phyloP scores from a whole-genome alignment of 1,140 invertebrate species.

The Drosophila nasuta region DNA sequence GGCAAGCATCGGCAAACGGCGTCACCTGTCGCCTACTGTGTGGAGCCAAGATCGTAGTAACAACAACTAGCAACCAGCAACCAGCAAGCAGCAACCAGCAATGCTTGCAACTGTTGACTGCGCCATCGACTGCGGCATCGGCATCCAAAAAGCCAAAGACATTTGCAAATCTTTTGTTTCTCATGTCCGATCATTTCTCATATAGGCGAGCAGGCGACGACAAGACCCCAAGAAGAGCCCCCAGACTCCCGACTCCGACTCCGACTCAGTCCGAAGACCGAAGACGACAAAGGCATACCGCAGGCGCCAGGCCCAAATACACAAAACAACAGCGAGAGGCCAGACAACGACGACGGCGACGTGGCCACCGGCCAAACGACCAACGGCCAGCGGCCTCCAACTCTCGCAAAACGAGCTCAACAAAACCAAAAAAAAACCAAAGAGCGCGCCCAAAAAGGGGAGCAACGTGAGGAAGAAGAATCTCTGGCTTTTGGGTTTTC shows the following conservation, averaged over 20 bases:
- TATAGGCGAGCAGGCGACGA: constrained; percentile 73
- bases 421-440: background rate
- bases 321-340: constrained; percentile 34
- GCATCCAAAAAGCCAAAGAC: constrained; percentile 80
- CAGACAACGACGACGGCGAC: constrained; percentile 53
- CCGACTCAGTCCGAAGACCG: constrained; percentile 29
- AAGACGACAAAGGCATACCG: constrained; percentile 84
- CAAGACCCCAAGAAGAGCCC: constrained; percentile 27
- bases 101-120: constrained; percentile 1
- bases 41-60: constrained; percentile 33
- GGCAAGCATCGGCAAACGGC: constrained; percentile 44
- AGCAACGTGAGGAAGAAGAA: background rate
- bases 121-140: constrained; percentile 42
- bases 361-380: constrained; percentile 51
- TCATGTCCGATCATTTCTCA: constrained; percentile 84
- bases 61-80: constrained; percentile 11
- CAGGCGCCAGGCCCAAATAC: constrained; percentile 80
- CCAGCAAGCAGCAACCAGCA: constrained; percentile 31
- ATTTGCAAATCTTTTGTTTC: constrained; percentile 84
- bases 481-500: background rate
- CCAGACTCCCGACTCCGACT: constrained; percentile 4
- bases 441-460: background rate
- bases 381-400: constrained; percentile 20
- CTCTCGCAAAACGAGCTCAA: constrained; percentile 34
- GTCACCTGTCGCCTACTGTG: constrained; percentile 76